phyloP scores from a whole-genome alignment of 2,113 vertebrate species.

The Ancistrus triradiatus region DNA sequence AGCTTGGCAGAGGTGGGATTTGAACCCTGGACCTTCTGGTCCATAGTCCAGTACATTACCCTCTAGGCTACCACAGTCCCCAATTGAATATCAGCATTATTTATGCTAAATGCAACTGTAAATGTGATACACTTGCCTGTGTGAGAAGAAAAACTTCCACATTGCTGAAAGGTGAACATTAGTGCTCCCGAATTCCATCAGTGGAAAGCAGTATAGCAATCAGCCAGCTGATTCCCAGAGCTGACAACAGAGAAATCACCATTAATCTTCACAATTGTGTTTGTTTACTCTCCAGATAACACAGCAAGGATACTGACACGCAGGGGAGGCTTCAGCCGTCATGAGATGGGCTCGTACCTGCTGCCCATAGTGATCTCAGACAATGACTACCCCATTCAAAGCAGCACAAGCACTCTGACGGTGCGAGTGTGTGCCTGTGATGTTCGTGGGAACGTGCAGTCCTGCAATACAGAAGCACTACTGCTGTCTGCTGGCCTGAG shows the following conservation, averaged over 20 bases:
- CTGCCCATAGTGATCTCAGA: constrained; percentile 93
- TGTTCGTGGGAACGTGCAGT: constrained; percentile 82
- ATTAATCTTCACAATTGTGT: constrained; percentile 15
- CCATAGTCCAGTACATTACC: no score
- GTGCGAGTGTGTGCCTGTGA: constrained; percentile 85
- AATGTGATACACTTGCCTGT: no score
- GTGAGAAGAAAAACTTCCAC: no score
- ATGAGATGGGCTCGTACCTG: constrained; percentile 86
- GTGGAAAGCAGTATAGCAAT: not conserved
- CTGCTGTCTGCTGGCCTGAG: constrained; percentile 85
- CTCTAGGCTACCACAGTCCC: no score
- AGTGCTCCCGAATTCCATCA: not conserved
- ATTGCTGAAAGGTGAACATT: not conserved
- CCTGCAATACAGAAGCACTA: constrained; percentile 82
- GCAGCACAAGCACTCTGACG: constrained; percentile 85
- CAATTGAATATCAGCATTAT: no score
- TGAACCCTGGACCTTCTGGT: no score
- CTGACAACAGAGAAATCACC: constrained; percentile 11
- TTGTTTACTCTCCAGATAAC: constrained; percentile 76
- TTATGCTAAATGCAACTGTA: no score
- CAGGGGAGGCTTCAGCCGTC: constrained; percentile 85
- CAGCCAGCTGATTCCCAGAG: not conserved
- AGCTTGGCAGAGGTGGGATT: no score
- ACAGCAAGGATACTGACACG: constrained; percentile 92
- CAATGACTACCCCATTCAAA: constrained; percentile 91